These are phyloP conservation scores for Acanthisitta chloris DNA, from an alignment of 2,113 vertebrate genomes.

Conservation along the genomic window DNA sequence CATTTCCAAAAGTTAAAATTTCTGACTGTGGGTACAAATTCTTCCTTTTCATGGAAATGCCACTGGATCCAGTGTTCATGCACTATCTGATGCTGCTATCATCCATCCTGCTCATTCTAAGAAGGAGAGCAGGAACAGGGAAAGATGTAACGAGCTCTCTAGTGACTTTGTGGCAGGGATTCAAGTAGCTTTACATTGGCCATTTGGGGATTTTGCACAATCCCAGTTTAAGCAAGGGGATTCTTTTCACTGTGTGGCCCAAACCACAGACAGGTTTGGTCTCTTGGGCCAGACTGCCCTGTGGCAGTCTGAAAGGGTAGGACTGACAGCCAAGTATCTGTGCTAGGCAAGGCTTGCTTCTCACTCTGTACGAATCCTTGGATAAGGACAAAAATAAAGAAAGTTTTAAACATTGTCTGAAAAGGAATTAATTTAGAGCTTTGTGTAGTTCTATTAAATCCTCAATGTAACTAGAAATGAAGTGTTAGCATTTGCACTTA, in stretches of 20 bases:
- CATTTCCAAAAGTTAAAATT: not conserved
- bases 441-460: not conserved
- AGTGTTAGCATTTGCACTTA: not conserved
- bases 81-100: not conserved
- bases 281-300: not conserved
- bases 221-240: not conserved
- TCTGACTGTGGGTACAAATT: not conserved
- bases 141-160: not conserved
- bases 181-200: not conserved
- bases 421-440: not conserved
- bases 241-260: not conserved
- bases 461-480: not conserved
- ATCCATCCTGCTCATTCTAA: not conserved
- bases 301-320: not conserved
- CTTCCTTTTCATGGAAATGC: not conserved
- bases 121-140: not conserved
- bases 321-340: not conserved
- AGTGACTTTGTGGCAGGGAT: not conserved
- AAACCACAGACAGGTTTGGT: not conserved
- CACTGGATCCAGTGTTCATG: not conserved
- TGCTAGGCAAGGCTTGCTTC: fast-evolving
- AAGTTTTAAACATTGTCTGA: not conserved
- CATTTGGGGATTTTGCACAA: not conserved
- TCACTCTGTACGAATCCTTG: not conserved
- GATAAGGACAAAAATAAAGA: not conserved